Evolutionary conservation across 2,888 invertebrate species (phyloP).

Genomic region (Xylota segnis): DNA sequence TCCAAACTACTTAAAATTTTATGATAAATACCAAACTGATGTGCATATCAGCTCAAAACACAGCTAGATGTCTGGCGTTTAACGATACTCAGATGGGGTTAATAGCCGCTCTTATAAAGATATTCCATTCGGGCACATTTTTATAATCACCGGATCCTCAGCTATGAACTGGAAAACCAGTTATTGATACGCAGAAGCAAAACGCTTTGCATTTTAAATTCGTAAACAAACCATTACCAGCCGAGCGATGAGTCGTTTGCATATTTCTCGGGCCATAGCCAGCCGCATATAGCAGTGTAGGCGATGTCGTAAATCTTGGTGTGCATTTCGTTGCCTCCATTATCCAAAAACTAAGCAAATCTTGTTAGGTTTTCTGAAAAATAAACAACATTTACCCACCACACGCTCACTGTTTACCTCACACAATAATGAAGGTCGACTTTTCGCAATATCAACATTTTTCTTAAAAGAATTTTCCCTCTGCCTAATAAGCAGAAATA

Average conservation of each 20-base stretch:
- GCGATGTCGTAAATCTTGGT: not conserved
- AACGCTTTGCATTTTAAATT: not conserved
- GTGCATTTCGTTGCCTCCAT: not conserved
- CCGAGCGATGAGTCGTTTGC: not conserved
- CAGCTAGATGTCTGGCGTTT: not conserved
- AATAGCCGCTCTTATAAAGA: constrained; percentile 4
- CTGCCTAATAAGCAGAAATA: not conserved
- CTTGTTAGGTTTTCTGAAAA: not conserved
- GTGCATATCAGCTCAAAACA: not conserved
- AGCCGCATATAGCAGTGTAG: not conserved
- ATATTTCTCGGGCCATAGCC: not conserved
- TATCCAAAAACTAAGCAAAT: not conserved
- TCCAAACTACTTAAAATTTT: not conserved
- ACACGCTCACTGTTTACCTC: not conserved
- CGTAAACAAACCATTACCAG: constrained; percentile 38
- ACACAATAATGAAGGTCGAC: not conserved
- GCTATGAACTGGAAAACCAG: constrained; percentile 22
- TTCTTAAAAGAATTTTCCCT: not conserved
- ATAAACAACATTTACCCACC: not conserved
- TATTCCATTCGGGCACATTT: not conserved
- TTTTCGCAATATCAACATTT: not conserved
- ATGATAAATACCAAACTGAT: not conserved
- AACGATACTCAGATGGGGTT: constrained; percentile 16
- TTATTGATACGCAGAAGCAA: constrained; percentile 19
- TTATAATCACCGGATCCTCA: constrained; percentile 5